Evolutionary conservation across 2,888 invertebrate species (phyloP), one percentile per base, ranked within the genome.

Genomic region (Steinernema scapterisci): DNA sequence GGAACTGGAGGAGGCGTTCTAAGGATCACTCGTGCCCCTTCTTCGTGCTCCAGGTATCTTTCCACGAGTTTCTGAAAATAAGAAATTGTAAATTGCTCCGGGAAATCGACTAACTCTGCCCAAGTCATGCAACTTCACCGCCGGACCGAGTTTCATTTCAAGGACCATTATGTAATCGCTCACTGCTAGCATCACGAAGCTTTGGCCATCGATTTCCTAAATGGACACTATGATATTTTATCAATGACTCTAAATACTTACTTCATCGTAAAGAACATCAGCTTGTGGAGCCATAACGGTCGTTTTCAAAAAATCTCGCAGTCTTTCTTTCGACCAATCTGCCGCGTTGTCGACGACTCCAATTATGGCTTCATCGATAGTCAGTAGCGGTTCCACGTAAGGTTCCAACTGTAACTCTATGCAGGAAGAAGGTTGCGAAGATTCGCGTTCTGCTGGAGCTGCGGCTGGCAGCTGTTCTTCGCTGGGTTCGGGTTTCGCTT

Each of bases 151-250:
- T 63, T 27, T 27, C 16, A 63, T 23, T 7, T 31, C 31, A 5
- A 63, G 63, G 27, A 27, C n/a, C 31, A 16, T 25, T 9, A 63
- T 31, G 63, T 27, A 38, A 27, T 63, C 63, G 16, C 31, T 25
- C 63, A 31, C 16, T 16, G 23, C 31, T 1, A 63, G 31, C 9
- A 63, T 23, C 63, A 63, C 16, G 16, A 63, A 63, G 2, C 31
- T 5, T n/a, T 63, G 27, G 2, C 63, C 63, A 31, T 63, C 63
- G 16, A 63, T 27, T 38, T 63, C 63, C 63, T 63, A 31, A 63
- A 63, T 38, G 2, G 48, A 48, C 48, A 44, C 13, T n/a, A 48
- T 48, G 16, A 3, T 5, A 19, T 13, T 16, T 11, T 5, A 48
- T 19, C 48, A 48, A 16, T 3, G 13, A 48, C 5, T 5, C 48